Evolutionary conservation across 2,113 vertebrate genomes (phyloP).

Genomic region (Tragelaphus buxtoni): DNA sequence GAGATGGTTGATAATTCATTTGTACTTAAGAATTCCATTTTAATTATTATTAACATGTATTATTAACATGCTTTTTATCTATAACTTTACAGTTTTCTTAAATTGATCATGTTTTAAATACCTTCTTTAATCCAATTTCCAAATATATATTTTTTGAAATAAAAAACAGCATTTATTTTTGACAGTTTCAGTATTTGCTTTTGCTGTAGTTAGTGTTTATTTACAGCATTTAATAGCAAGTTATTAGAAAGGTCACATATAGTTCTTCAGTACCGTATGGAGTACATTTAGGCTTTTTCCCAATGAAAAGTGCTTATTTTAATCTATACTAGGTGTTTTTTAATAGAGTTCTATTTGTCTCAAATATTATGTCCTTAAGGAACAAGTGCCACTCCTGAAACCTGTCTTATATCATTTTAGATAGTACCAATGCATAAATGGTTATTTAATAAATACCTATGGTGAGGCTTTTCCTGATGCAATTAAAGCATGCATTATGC

Average conservation of each 20-base stretch:
- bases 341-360: neutral
- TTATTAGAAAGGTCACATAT: neutral
- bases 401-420: neutral
- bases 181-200: neutral
- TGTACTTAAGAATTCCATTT: neutral
- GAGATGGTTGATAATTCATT: neutral
- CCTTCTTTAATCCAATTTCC: neutral
- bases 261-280: neutral
- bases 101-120: neutral
- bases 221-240: neutral
- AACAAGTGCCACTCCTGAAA: neutral
- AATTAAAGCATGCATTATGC: neutral
- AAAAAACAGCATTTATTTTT: neutral
- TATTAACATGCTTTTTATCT: neutral
- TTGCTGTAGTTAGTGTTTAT: neutral
- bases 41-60: neutral
- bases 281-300: neutral
- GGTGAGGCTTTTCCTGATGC: neutral
- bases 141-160: neutral
- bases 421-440: neutral
- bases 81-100: neutral
- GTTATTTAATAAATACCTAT: neutral
- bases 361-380: neutral
- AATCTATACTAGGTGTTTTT: neutral
- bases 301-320: neutral